Conservation (phyloP, 2,797 vertebrate species). For the Pseudochaenichthys georgianus region DNA sequence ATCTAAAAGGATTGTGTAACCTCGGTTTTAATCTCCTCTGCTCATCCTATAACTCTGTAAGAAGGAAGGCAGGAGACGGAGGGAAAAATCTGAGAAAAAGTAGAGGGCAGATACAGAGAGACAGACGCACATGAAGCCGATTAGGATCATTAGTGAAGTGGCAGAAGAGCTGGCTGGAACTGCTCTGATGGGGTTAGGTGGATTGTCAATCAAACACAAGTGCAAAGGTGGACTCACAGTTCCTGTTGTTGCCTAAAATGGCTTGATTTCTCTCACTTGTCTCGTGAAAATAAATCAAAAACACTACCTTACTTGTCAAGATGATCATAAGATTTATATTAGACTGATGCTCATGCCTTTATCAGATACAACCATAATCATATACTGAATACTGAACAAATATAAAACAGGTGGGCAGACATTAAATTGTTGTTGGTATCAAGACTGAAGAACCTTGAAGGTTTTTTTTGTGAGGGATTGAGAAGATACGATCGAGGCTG, state of each 20-base stretch:
- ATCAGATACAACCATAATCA: neutral
- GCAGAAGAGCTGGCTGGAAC: constrained; percentile 57
- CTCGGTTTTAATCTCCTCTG: constrained; percentile 71
- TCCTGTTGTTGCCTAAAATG: constrained; percentile 3
- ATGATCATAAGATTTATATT: neutral
- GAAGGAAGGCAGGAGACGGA: constrained; percentile 38
- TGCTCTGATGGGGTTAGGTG: constrained; percentile 46
- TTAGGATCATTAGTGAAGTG: constrained; percentile 68
- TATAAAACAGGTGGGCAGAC: neutral
- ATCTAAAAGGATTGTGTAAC: constrained; percentile 78
- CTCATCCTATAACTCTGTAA: constrained; percentile 59
- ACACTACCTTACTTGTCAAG: neutral
- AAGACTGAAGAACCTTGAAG: constrained; percentile 18
- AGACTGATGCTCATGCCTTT: neutral
- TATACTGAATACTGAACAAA: constrained; percentile 7
- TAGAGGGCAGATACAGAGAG: constrained; percentile 63
- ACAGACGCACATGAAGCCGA: constrained; percentile 67
- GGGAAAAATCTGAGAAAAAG: constrained; percentile 54
- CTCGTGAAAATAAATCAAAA: neutral
- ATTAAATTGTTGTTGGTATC: constrained; percentile 14
- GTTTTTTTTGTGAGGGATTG: constrained; percentile 5
- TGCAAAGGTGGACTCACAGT: constrained; percentile 32
- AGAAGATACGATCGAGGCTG: constrained; percentile 9
- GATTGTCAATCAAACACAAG: constrained; percentile 52
- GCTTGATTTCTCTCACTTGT: neutral